A percentile compares a stretch with the other conserved stretches of the same genome.
These are phyloP conservation scores for Nixonia krombeini DNA, from an alignment of 1,140 invertebrate genomes.

Conservation along the genomic window DNA sequence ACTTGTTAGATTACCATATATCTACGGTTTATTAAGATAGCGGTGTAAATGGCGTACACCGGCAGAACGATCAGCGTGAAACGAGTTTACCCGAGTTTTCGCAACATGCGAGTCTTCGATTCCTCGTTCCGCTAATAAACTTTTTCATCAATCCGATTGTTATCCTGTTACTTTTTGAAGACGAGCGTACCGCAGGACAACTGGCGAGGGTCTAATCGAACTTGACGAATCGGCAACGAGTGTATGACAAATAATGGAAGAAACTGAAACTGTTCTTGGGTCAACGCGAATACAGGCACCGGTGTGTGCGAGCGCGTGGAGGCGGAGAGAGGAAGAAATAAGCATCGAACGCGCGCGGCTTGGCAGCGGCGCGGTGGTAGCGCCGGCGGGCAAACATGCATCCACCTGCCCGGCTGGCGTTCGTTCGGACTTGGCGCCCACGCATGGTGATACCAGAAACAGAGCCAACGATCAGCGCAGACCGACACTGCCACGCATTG, in stretches of 20 bases:
- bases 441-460: slow-evolving; percentile 45
- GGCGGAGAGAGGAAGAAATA: slow-evolving; percentile 13
- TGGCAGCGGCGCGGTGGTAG: too few species aligned
- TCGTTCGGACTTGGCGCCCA: slow-evolving; percentile 32
- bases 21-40: slow-evolving; percentile 59
- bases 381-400: slow-evolving; percentile 40
- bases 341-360: slow-evolving; percentile 35
- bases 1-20: slow-evolving; percentile 50
- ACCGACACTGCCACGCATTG: not conserved
- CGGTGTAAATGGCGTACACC: slow-evolving; percentile 46
- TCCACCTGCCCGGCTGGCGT: slow-evolving; percentile 41
- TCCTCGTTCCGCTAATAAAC: slow-evolving; percentile 17
- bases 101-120: slow-evolving; percentile 28
- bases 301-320: not conserved
- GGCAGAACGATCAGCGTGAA: slow-evolving; percentile 30
- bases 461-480: slow-evolving; percentile 34
- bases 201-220: too few species aligned
- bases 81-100: slow-evolving; percentile 32
- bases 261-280: too few species aligned
- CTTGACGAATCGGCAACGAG: too few species aligned
- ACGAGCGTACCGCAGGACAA: too few species aligned
- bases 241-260: too few species aligned
- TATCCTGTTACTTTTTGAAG: too few species aligned
- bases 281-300: too few species aligned
- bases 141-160: too few species aligned